Evolutionary conservation across 1,140 invertebrate genomes (phyloP).

Genomic region (Maniola jurtina): DNA sequence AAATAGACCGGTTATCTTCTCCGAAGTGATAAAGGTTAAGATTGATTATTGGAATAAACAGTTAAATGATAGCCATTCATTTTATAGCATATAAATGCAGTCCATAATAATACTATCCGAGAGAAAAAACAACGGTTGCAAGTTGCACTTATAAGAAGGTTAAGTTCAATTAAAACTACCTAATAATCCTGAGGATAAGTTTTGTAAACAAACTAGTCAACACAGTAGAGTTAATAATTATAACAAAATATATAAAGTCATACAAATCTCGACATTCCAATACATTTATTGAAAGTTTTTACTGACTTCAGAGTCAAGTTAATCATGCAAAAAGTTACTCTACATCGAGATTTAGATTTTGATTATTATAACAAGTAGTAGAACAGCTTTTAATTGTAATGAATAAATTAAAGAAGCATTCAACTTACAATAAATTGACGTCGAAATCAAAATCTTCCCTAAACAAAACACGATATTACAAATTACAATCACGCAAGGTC

Average conservation of each 20-base stretch:
- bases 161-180: too few species aligned
- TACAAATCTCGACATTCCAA: background rate
- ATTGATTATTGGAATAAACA: conserved; percentile 20
- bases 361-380: background rate
- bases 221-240: too few species aligned
- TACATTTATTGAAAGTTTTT: too few species aligned
- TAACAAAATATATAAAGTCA: background rate
- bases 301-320: too few species aligned
- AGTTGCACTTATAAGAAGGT: too few species aligned
- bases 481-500: conserved; percentile 35
- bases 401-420: background rate
- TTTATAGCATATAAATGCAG: conserved; percentile 3
- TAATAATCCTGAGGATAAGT: too few species aligned
- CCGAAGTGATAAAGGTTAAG: conserved; percentile 17
- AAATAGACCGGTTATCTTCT: conserved; percentile 21
- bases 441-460: conserved; percentile 6
- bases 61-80: conserved; percentile 14
- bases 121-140: too few species aligned
- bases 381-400: background rate
- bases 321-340: background rate
- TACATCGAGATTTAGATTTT: background rate
- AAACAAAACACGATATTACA: conserved; percentile 18
- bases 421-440: conserved; percentile 34
- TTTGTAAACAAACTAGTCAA: too few species aligned
- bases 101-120: conserved; percentile 7